These are phyloP conservation scores for Drosophila rufa DNA, from an alignment of 1,140 invertebrate genomes.

Conservation along the genomic window DNA sequence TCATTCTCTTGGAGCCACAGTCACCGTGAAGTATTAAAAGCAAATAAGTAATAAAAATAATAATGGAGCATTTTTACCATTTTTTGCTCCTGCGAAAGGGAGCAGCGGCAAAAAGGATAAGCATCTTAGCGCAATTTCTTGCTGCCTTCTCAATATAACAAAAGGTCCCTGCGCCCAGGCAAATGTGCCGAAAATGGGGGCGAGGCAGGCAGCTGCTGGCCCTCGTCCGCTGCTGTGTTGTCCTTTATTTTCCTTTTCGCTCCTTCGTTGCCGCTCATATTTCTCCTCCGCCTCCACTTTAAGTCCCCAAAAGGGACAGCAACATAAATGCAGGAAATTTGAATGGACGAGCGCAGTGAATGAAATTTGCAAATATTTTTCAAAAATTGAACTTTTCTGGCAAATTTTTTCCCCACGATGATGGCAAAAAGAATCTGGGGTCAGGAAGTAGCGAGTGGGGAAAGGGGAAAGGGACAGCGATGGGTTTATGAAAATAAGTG, in stretches of 20 bases:
- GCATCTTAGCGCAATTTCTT: slow-evolving; percentile 84
- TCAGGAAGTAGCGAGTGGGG: slow-evolving; percentile 6
- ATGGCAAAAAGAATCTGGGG: slow-evolving; percentile 3
- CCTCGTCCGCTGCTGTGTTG: slow-evolving; percentile 69
- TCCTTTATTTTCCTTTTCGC: slow-evolving; percentile 76
- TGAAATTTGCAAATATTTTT: slow-evolving; percentile 85
- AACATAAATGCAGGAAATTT: slow-evolving; percentile 84
- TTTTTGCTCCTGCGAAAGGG: slow-evolving; percentile 73
- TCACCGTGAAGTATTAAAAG: slow-evolving; percentile 84
- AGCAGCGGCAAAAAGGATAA: slow-evolving; percentile 78
- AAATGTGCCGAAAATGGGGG: slow-evolving; percentile 74
- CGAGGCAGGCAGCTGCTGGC: slow-evolving; percentile 57
- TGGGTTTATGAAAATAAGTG: slow-evolving; percentile 82
- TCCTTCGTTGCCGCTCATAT: slow-evolving; percentile 31
- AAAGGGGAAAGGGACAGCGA: slow-evolving; percentile 35
- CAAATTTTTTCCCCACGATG: slow-evolving; percentile 72
- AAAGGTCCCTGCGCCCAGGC: slow-evolving; percentile 81
- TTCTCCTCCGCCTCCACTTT: slow-evolving; percentile 17
- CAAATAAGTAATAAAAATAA: slow-evolving; percentile 85
- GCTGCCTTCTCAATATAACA: slow-evolving; percentile 84
- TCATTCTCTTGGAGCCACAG: slow-evolving; percentile 24
- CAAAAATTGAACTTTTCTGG: slow-evolving; percentile 84
- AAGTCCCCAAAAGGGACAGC: slow-evolving; percentile 69
- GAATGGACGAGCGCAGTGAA: slow-evolving; percentile 84
- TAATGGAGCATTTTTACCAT: slow-evolving; percentile 85